phyloP scores from a whole-genome alignment of 1,140 invertebrate species.

The Saccostrea glomerata region DNA sequence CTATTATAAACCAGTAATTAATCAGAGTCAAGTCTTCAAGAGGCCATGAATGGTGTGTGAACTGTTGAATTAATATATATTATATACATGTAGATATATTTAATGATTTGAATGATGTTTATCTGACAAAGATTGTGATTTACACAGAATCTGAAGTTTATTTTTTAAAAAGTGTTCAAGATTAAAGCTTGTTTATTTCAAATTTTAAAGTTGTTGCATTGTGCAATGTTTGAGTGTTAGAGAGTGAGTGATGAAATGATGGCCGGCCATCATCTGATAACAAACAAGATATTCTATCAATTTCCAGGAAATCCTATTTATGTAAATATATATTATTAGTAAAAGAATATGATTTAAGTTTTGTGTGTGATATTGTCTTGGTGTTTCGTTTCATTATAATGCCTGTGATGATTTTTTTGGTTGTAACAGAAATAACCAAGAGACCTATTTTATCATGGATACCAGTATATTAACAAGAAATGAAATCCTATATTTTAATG shows the following conservation, averaged over 20 bases:
- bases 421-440: background rate
- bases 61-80: too few relatives aligned
- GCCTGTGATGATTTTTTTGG: background rate
- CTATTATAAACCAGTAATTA: too few relatives aligned
- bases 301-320: background rate
- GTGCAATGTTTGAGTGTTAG: conserved; percentile 11
- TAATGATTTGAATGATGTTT: too few relatives aligned
- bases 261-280: conserved; percentile 10
- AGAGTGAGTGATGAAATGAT: background rate
- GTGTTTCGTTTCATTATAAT: background rate
- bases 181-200: conserved; percentile 21
- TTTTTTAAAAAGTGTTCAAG: conserved; percentile 17
- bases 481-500: background rate
- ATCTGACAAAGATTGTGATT: too few relatives aligned
- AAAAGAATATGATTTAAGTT: background rate
- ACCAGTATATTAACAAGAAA: background rate
- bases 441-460: background rate
- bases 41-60: too few relatives aligned
- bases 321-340: background rate
- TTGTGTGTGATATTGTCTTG: background rate
- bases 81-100: too few relatives aligned
- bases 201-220: conserved; percentile 27
- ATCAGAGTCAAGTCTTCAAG: too few relatives aligned
- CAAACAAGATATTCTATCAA: background rate
- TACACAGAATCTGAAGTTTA: background rate